Evolutionary conservation across 2,797 vertebrate genomes (phyloP).

Genomic region (Poeciliopsis turneri): DNA sequence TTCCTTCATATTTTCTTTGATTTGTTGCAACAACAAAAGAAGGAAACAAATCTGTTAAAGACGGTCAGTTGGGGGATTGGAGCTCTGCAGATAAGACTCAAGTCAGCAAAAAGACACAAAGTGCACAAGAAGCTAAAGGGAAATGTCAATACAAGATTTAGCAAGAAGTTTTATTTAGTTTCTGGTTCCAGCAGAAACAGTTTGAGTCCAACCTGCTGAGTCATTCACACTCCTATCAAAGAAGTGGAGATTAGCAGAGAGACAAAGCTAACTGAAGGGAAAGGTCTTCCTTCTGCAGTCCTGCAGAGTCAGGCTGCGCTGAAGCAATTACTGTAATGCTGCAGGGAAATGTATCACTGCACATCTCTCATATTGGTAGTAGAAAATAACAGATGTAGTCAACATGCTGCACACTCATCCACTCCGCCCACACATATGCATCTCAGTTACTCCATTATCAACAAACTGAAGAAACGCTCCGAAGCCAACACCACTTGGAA

Average conservation of each 20-base stretch:
- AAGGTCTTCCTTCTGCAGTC: not conserved
- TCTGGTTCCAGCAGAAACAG: not conserved
- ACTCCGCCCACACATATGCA: slow-evolving; percentile 4
- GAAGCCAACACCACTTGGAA: not conserved
- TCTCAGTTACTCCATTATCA: not conserved
- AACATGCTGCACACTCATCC: not conserved
- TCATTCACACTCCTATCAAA: not conserved
- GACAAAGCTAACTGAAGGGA: not conserved
- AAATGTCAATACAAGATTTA: not conserved
- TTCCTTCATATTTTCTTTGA: not conserved
- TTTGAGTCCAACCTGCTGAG: not conserved
- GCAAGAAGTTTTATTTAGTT: not conserved
- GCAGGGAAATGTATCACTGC: not conserved
- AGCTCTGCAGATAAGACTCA: not conserved
- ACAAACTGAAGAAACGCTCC: not conserved
- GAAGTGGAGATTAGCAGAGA: slow-evolving; percentile 6
- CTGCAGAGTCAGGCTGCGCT: not conserved
- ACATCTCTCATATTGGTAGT: not conserved
- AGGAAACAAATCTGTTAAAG: not conserved
- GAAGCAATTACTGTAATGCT: not conserved
- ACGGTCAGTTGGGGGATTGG: not conserved
- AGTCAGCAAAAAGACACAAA: slow-evolving; percentile 2
- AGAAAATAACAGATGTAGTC: slow-evolving; percentile 13
- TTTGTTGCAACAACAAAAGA: not conserved
- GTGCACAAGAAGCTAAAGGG: not conserved